phyloP scores from a whole-genome alignment of 2,797 vertebrate species.

The Spea hammondii region DNA sequence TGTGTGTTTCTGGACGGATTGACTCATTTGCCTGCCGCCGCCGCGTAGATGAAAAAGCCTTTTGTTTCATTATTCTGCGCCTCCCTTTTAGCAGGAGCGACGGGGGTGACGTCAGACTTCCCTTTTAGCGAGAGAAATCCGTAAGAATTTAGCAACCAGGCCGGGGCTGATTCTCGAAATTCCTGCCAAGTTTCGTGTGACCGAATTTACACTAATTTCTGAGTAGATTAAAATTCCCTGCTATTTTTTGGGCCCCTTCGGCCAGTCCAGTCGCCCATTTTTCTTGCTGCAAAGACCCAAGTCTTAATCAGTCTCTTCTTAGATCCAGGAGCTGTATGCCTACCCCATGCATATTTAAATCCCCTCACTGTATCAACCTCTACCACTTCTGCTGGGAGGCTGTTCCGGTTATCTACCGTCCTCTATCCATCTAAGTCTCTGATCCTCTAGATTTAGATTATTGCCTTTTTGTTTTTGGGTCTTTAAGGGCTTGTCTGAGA shows the following conservation, averaged over 20 bases:
- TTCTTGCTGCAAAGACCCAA: no score
- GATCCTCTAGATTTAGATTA: no score
- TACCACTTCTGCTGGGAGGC: no score
- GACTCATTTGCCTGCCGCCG: constrained; percentile 22
- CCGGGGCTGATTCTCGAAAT: constrained; percentile 15
- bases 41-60: neutral
- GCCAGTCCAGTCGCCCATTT: no score
- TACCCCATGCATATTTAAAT: no score
- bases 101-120: constrained; percentile 30
- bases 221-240: neutral
- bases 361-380: no score
- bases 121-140: constrained; percentile 9
- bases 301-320: no score
- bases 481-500: no score
- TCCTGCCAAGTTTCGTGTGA: constrained; percentile 15
- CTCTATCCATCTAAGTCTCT: no score
- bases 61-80: neutral
- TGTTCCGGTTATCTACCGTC: no score
- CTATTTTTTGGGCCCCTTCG: neutral
- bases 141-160: constrained; percentile 1
- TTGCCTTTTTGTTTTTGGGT: no score
- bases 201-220: constrained; percentile 14
- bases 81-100: constrained; percentile 25
- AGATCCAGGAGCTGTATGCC: no score
- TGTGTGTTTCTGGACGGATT: constrained; percentile 1